These are phyloP conservation scores for Melipona beecheii DNA, from an alignment of 2,888 invertebrate genomes.

Conservation along the genomic window DNA sequence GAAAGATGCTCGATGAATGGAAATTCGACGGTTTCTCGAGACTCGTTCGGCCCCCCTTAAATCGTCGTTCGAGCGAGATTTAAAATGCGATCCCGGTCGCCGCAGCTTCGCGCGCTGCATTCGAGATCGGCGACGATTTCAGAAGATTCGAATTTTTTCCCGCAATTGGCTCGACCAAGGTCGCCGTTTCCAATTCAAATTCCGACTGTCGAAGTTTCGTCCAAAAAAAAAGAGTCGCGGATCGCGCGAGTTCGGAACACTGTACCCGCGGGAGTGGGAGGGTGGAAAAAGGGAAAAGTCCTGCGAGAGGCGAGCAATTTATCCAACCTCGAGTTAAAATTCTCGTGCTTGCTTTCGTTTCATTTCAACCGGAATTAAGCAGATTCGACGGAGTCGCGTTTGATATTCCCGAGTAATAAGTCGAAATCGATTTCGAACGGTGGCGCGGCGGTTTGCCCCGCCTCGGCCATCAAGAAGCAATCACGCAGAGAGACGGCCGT, in stretches of 20 bases:
- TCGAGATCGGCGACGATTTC: slow-evolving; percentile 23
- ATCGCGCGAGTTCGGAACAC: slow-evolving; percentile 42
- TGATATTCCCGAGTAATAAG: neutral
- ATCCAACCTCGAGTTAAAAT: too few relatives aligned
- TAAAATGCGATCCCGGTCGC: slow-evolving; percentile 26
- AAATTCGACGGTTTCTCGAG: neutral
- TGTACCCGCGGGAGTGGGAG: neutral
- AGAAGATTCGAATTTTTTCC: slow-evolving; percentile 34
- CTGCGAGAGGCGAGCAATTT: neutral
- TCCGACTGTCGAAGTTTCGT: slow-evolving; percentile 63
- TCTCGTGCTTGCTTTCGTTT: too few relatives aligned
- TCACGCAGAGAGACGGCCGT: neutral
- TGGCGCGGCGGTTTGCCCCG: neutral
- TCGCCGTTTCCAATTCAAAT: slow-evolving; percentile 50
- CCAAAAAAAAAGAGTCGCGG: slow-evolving; percentile 55
- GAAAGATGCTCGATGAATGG: neutral
- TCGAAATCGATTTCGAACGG: slow-evolving; percentile 11
- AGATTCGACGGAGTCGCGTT: neutral
- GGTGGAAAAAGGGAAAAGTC: slow-evolving; percentile 10
- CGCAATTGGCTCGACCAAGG: slow-evolving; percentile 38
- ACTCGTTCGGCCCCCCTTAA: too few relatives aligned
- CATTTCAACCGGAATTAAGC: neutral
- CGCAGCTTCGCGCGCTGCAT: slow-evolving; percentile 30
- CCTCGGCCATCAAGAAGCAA: slow-evolving; percentile 16
- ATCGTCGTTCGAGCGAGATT: neutral